Conservation (phyloP, 37 sponge, comb jelly and placozoan genomes). For the Crambe crambe region DNA sequence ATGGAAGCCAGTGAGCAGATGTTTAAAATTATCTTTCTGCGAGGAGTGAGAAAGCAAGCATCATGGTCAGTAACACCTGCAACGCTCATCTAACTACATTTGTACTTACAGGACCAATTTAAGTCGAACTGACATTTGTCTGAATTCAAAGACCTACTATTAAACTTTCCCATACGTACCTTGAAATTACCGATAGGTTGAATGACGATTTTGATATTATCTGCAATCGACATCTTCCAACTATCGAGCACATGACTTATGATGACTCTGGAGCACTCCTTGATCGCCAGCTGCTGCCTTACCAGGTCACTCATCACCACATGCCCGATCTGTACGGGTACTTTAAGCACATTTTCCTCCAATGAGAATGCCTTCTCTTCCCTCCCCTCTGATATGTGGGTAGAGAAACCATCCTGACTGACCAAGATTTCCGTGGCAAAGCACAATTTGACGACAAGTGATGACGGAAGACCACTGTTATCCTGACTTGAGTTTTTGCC, state of each 20-base stretch:
- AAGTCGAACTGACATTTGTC: no score
- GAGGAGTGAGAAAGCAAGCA: background rate
- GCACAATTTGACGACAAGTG: constrained; percentile 20
- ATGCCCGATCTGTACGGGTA: constrained; percentile 48
- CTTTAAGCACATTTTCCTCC: background rate
- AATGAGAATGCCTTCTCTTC: background rate
- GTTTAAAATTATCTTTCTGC: constrained; percentile 2
- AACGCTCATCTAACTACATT: background rate
- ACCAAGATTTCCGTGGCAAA: constrained; percentile 21
- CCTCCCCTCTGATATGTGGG: background rate
- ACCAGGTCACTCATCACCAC: constrained; percentile 68
- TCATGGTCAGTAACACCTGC: background rate
- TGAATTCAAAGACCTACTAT: background rate
- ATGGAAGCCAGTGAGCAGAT: background rate
- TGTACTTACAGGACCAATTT: background rate
- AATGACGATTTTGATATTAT: background rate
- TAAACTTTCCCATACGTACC: background rate
- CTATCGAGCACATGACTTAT: constrained; percentile 32
- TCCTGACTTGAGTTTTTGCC: background rate
- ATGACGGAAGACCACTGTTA: background rate
- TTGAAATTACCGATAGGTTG: background rate
- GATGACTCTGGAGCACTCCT: constrained; percentile 31
- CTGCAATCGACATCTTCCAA: constrained; percentile 2
- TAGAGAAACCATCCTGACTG: background rate
- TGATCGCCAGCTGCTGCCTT: constrained; percentile 55